Conservation (phyloP, 92 coral and sea anemone genomes). For the Zoanthus sociatus region DNA sequence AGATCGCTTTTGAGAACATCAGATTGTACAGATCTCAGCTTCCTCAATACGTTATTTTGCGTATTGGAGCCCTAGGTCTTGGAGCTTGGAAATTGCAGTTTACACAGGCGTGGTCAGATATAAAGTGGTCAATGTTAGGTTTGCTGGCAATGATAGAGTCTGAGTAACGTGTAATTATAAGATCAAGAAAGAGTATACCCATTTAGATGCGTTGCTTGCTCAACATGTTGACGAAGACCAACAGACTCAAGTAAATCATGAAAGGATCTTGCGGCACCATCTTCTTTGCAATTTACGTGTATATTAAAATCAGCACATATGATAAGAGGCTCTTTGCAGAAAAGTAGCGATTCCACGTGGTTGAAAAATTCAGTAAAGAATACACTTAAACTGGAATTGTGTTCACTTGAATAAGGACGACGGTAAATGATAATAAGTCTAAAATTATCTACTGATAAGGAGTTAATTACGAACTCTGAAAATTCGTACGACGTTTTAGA, state of each 20-base stretch:
- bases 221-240: constrained; percentile 52
- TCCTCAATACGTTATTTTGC: neutral
- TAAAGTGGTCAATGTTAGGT: neutral
- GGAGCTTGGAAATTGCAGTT: neutral
- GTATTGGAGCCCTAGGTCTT: neutral
- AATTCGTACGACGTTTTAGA: constrained; percentile 58
- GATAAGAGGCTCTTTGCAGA: constrained; percentile 57
- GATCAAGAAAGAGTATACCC: constrained; percentile 44
- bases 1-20: neutral
- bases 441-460: constrained; percentile 40
- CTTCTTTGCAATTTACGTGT: constrained; percentile 39
- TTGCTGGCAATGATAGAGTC: constrained; percentile 2
- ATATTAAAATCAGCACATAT: constrained; percentile 53
- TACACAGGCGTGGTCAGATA: neutral
- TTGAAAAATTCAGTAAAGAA: constrained; percentile 52
- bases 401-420: constrained; percentile 54
- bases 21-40: neutral
- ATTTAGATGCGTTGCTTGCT: constrained; percentile 56
- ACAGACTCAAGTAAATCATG: constrained; percentile 51
- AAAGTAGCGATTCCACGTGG: constrained; percentile 50
- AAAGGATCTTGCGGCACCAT: constrained; percentile 36
- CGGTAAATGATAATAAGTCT: constrained; percentile 53
- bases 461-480: constrained; percentile 57
- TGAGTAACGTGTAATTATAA: neutral
- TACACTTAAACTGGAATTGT: constrained; percentile 56